Percentiles rank a stretch among this genome's conserved stretches.
phyloP scores from a whole-genome alignment of 2,797 vertebrate genomes.

The Bradypodion ventrale region DNA sequence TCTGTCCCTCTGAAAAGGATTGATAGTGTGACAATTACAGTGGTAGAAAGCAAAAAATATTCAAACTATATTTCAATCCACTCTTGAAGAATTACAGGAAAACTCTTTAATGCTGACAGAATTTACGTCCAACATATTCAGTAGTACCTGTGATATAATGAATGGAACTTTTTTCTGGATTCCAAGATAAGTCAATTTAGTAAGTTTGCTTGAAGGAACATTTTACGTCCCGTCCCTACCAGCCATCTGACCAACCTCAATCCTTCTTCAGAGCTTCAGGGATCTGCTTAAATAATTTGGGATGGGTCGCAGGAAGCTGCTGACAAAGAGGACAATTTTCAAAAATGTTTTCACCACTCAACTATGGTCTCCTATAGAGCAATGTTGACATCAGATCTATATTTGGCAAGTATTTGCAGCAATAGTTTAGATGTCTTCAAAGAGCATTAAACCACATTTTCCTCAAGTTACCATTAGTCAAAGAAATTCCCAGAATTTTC shows the following conservation, averaged over 20 bases:
- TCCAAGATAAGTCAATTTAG: not conserved
- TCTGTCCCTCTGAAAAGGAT: conserved; percentile 20
- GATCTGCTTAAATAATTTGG: not conserved
- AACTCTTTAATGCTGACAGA: conserved; percentile 23
- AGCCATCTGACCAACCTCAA: not conserved
- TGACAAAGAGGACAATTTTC: not conserved
- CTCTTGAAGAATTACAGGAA: conserved; percentile 49
- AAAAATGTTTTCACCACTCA: not conserved
- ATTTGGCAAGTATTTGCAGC: not conserved
- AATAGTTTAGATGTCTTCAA: not conserved
- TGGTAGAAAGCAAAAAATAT: conserved; percentile 28
- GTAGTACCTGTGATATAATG: not conserved
- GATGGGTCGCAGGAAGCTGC: too few relatives aligned
- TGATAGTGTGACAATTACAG: conserved; percentile 25
- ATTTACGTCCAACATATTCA: not conserved
- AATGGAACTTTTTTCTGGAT: conserved; percentile 6
- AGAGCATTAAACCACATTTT: not conserved
- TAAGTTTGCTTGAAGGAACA: too few relatives aligned
- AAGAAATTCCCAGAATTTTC: not conserved
- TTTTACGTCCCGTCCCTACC: not conserved
- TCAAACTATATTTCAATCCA: conserved; percentile 25
- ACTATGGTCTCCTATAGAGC: not conserved
- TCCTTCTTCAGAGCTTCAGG: too few relatives aligned
- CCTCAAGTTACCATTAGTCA: not conserved
- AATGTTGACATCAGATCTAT: not conserved